Conservation (phyloP, 2,113 vertebrate genomes). For the Antidorcas marsupialis region DNA sequence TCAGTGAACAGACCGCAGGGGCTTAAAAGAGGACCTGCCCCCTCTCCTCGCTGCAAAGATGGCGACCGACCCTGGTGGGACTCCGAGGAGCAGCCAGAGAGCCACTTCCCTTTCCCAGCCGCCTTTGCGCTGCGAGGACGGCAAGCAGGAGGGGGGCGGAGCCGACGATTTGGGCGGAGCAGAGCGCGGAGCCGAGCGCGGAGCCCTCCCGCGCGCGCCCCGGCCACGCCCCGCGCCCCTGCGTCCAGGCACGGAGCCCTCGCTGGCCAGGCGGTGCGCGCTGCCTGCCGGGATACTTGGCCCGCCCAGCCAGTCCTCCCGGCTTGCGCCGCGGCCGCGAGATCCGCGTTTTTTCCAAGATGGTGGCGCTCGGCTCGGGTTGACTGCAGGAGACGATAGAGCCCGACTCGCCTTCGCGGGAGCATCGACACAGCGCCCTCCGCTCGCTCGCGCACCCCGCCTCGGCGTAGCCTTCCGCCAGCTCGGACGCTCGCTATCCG, state of each 20-base stretch:
- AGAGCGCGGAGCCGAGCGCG: too few relatives aligned
- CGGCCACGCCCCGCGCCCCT: background rate
- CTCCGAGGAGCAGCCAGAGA: background rate
- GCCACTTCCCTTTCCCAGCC: constrained; percentile 40
- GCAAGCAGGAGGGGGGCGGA: background rate
- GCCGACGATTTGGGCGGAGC: background rate
- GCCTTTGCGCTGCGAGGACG: constrained; percentile 26
- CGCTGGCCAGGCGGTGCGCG: constrained; percentile 43
- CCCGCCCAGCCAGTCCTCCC: constrained; percentile 69
- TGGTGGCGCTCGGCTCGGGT: constrained; percentile 76
- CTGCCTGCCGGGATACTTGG: constrained; percentile 73
- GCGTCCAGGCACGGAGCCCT: background rate
- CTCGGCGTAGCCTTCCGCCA: constrained; percentile 29
- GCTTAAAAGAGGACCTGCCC: background rate
- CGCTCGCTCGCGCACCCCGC: background rate
- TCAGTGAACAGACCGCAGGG: fast-evolving
- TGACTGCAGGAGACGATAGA: constrained; percentile 55
- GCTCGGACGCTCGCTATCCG: background rate
- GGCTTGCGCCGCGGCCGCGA: constrained; percentile 70
- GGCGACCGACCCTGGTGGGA: background rate
- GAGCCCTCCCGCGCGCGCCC: background rate
- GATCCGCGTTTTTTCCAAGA: constrained; percentile 74
- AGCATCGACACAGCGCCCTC: background rate
- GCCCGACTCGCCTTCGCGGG: background rate
- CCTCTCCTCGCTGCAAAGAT: constrained; percentile 12